Evolutionary conservation across 2,797 vertebrate species (phyloP).

Genomic region (Bryconaethiops microstoma): DNA sequence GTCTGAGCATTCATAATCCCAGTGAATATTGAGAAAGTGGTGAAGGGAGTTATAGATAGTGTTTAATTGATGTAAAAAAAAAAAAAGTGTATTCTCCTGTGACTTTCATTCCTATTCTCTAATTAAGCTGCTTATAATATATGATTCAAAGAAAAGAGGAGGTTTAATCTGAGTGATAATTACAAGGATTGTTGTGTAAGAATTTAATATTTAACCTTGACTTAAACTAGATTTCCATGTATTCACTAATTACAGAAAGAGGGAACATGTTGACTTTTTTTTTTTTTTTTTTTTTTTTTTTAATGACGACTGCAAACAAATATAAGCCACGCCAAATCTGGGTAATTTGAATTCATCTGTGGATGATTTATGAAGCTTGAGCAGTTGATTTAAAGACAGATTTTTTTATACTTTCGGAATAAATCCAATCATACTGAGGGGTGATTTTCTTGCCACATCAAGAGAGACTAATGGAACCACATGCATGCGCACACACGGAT

Average conservation of each 20-base stretch:
- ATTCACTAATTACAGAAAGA: slow-evolving; percentile 35
- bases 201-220: slow-evolving; percentile 27
- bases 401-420: slow-evolving; percentile 16
- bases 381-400: slow-evolving; percentile 44
- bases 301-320: slow-evolving; percentile 42
- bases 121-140: slow-evolving; percentile 46
- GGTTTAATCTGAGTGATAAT: slow-evolving; percentile 42
- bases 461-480: slow-evolving; percentile 39
- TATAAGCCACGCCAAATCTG: slow-evolving; percentile 34
- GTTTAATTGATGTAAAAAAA: slow-evolving; percentile 48
- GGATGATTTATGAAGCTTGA: slow-evolving; percentile 46
- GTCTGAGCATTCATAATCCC: slow-evolving; percentile 28
- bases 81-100: slow-evolving; percentile 43
- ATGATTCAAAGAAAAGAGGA: slow-evolving; percentile 44
- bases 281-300: slow-evolving; percentile 2
- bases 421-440: slow-evolving; percentile 38
- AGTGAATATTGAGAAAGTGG: slow-evolving; percentile 39
- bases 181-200: slow-evolving; percentile 43
- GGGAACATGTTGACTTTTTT: slow-evolving; percentile 16
- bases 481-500: slow-evolving; percentile 18
- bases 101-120: slow-evolving; percentile 45
- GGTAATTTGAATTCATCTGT: slow-evolving; percentile 43
- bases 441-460: slow-evolving; percentile 44
- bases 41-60: slow-evolving; percentile 40
- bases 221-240: slow-evolving; percentile 27